Percentiles rank a stretch among this genome's conserved stretches.
Evolutionary conservation across 2,888 invertebrate species (phyloP).

Genomic region (Drosophila longiperda): DNA sequence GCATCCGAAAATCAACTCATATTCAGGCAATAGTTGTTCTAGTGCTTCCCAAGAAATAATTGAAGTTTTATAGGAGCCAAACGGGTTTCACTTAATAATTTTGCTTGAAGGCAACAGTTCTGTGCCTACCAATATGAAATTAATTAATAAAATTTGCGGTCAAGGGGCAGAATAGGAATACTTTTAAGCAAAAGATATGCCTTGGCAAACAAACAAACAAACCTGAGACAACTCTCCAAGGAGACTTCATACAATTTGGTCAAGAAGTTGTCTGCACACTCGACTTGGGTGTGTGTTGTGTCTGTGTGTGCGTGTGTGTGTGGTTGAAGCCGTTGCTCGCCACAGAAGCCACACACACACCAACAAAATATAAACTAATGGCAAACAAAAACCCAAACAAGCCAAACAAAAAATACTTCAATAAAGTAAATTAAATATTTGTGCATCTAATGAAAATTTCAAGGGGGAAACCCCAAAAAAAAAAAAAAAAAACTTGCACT

Average conservation of each 20-base stretch:
- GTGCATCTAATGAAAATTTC: slow-evolving; percentile 57
- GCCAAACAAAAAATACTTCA: slow-evolving; percentile 66
- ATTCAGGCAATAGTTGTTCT: slow-evolving; percentile 4
- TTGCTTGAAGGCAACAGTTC: slow-evolving; percentile 9
- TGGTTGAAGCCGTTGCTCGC: slow-evolving; percentile 29
- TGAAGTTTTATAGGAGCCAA: slow-evolving; percentile 42
- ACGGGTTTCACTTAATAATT: slow-evolving; percentile 19
- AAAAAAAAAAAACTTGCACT: slow-evolving; percentile 21
- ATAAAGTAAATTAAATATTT: slow-evolving; percentile 76
- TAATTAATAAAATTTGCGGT: slow-evolving; percentile 68
- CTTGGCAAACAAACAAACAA: slow-evolving; percentile 58
- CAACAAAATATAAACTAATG: slow-evolving; percentile 40
- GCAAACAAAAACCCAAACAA: slow-evolving; percentile 48
- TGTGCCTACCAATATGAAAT: slow-evolving; percentile 51
- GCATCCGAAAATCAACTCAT: slow-evolving; percentile 12
- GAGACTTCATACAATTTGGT: slow-evolving; percentile 48
- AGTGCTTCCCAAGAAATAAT: slow-evolving; percentile 44
- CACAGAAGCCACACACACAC: slow-evolving; percentile 42
- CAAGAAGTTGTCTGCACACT: slow-evolving; percentile 55
- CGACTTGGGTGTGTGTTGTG: slow-evolving; percentile 24
- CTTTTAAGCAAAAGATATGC: slow-evolving; percentile 31
- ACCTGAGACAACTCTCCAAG: slow-evolving; percentile 11
- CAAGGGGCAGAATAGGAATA: slow-evolving; percentile 42
- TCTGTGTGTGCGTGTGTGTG: background rate
- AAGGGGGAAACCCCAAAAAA: background rate